Evolutionary conservation across 1,140 invertebrate species (phyloP).

Genomic region (Apis florea): DNA sequence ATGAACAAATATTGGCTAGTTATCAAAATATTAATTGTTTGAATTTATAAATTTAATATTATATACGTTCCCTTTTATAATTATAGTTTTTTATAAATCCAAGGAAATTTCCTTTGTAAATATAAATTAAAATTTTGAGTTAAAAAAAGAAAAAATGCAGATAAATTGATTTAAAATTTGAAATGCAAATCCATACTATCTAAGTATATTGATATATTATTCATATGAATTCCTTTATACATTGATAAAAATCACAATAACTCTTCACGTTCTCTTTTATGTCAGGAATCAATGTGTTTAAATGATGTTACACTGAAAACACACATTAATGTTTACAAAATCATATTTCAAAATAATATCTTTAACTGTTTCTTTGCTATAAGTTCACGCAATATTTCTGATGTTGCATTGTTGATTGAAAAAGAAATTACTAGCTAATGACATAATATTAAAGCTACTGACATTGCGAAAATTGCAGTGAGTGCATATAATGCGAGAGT

Average conservation of each 20-base stretch:
- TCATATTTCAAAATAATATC: slow-evolving; percentile 16
- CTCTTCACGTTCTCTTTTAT: background rate
- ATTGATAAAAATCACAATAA: slow-evolving; percentile 39
- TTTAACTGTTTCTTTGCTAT: slow-evolving; percentile 10
- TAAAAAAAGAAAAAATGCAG: background rate
- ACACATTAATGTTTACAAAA: slow-evolving; percentile 26
- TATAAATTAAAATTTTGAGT: slow-evolving; percentile 24
- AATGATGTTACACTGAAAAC: slow-evolving; percentile 17
- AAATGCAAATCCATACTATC: slow-evolving; percentile 7
- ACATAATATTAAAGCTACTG: slow-evolving; percentile 18
- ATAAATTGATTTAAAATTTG: slow-evolving; percentile 5
- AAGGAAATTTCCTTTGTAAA: background rate
- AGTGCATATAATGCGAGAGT: slow-evolving; percentile 83
- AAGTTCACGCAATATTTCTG: slow-evolving; percentile 72
- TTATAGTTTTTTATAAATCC: background rate
- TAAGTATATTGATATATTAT: slow-evolving; percentile 5
- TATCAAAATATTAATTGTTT: slow-evolving; percentile 18
- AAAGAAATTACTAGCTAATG: slow-evolving; percentile 80
- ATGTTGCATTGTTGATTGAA: slow-evolving; percentile 76
- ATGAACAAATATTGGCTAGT: slow-evolving; percentile 5
- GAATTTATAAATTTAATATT: slow-evolving; percentile 20
- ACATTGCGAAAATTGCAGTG: slow-evolving; percentile 82
- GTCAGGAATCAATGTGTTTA: slow-evolving; percentile 5
- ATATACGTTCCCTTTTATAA: background rate
- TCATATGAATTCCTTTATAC: slow-evolving; percentile 3